Base-by-base conservation (phyloP, 2,113 vertebrate species). In the Takifugu flavidus region DNA sequence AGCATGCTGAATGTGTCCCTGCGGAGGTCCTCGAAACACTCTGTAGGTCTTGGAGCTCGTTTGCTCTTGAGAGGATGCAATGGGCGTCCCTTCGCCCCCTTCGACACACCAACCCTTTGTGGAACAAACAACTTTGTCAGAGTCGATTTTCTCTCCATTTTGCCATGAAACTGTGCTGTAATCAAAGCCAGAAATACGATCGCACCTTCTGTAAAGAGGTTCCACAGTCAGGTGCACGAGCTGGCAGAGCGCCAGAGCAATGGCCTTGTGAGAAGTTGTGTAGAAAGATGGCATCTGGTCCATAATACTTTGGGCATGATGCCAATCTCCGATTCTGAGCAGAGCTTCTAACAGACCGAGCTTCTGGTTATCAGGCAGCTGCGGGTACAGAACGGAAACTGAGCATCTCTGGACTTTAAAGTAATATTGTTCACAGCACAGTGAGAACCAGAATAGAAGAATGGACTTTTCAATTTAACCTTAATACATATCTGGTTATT, bases 321-420 rank as follows among this genome's bases (percentile, higher is more conserved):
- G 95, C 96, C 97, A 99, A 78, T 99, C 97, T 50, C 97, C 95
- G 13, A 98, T 97, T 83, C 92, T 93, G 64, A 99, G 89, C 49
- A 99, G 89, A 0, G 96, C 95, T 91, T 99, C 96, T 78, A 99
- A 83, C 70, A 99, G 88, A 51, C 97, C 97, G 58, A 98, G 94
- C 69, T 99, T 99, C 76, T 99, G 97, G 87, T 98, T 98, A 82
- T 98, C 95, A 68, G 94, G 94, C 79, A 94, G 93, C 97, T 99
- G 89, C 65, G 44, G 50, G 53, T 20, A 71, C 47, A 77, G 28
- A 52, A 11, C 8, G 50, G 39, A 1, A 53, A 52, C n/a, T 43
- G 28, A 44, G 29, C 55, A 28, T 43, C 20, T 50, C 27, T 31
- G n/a, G 3, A 15, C 25, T 26, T 44, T 31, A 13, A 49, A 34